Evolutionary conservation across 2,888 invertebrate species (phyloP).

Genomic region (Ophraella communa): DNA sequence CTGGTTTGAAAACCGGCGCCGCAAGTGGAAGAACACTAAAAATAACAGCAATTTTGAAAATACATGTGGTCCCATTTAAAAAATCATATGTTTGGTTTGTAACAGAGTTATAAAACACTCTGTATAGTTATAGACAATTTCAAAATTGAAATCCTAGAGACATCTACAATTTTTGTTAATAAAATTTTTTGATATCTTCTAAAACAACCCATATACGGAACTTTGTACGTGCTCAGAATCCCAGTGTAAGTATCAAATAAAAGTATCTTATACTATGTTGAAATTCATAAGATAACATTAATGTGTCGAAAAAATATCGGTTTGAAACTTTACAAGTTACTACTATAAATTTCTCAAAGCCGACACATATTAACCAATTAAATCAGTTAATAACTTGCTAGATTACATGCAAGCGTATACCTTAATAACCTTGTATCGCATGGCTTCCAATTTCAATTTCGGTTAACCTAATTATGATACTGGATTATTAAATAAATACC

Average conservation of each 20-base stretch:
- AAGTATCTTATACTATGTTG: no score
- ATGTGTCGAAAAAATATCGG: background rate
- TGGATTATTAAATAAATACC: background rate
- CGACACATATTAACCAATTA: background rate
- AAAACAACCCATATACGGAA: no score
- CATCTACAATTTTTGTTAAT: no score
- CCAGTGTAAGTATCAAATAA: no score
- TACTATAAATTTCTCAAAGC: background rate
- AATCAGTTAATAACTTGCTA: background rate
- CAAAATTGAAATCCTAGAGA: no score
- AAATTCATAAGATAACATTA: no score
- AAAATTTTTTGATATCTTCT: no score
- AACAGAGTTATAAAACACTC: no score
- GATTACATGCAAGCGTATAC: background rate
- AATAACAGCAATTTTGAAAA: background rate
- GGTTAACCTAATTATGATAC: background rate
- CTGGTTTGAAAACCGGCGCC: conserved; percentile 66
- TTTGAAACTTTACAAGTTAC: background rate
- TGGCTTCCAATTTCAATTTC: conserved; percentile 2
- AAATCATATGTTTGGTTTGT: no score
- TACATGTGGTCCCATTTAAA: background rate
- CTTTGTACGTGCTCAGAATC: no score
- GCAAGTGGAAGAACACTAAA: conserved; percentile 69
- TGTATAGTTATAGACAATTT: no score
- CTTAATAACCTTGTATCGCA: background rate